Base-by-base conservation (phyloP, 2,888 invertebrate species). In the Cheilosia vernalis region DNA sequence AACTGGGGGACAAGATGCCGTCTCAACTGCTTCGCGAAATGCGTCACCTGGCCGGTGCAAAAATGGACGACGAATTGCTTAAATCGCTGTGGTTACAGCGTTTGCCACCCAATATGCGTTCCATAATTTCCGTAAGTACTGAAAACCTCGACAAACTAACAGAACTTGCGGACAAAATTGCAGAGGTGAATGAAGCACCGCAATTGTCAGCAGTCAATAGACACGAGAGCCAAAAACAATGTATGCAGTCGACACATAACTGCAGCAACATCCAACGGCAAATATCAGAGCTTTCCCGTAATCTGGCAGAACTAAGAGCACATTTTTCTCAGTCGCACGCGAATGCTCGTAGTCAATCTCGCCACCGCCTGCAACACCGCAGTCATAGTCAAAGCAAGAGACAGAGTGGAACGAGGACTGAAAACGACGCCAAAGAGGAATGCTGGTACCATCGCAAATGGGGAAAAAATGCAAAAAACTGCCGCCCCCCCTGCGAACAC, bases 1-100 rank as follows among this genome's bases (percentile, higher is more conserved):
- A 88, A 27, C 58, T 89, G 9, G 88, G 88, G 5, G 87, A 88
- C 58, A 37, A 58, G 10, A 24, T 24, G 24, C 24, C 24, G 5
- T 24, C 4, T 24, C 24, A 24, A 5, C 24, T 24, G 24, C 27
- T 27, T 27, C 27, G 6, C 5, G 27, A 27, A 6, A 21, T 58
- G 21, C 37, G 5, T 4, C 37, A 58, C 10, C 33, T 56, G 0
- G 56, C 33, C 24, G 24, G 5, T 17, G 17, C 5, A 17, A 2
- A 30, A n/a, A 33, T n/a, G 3, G 17, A 17, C 9, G 56, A 33
- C 0, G 4, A 56, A n/a, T 17, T 88, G 42, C 42, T 88, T n/a
- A 80, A 80, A 61, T 72, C 87, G 1, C 42, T 88, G 24, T 88
- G 87, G 87, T 53, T 89, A 21, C 87, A 87, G 47, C 66, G 88